Evolutionary conservation across 2,888 invertebrate species (phyloP).

Genomic region (Ichneumoninae sp.): DNA sequence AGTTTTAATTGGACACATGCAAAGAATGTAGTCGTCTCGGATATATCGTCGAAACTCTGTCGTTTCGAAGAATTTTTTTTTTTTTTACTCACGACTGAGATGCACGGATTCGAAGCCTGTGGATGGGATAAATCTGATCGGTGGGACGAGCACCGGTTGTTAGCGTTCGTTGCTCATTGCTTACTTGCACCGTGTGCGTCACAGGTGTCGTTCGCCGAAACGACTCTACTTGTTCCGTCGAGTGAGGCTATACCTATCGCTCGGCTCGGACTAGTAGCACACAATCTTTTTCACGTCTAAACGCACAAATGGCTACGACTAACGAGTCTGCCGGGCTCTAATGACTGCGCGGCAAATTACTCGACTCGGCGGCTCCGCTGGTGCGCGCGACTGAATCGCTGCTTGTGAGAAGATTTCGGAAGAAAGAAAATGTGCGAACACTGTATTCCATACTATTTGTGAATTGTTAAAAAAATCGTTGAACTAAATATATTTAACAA

Average conservation of each 20-base stretch:
- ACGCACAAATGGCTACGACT: constrained; percentile 62
- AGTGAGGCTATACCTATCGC: constrained; percentile 18
- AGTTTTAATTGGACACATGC: constrained; percentile 65
- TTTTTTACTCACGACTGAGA: neutral
- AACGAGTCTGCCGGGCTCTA: constrained; percentile 63
- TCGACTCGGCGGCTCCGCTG: constrained; percentile 22
- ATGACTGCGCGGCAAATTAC: constrained; percentile 62
- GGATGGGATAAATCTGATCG: constrained; percentile 36
- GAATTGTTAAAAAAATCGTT: neutral
- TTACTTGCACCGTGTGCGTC: constrained; percentile 51
- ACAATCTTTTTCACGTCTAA: constrained; percentile 27
- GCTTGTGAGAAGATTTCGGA: constrained; percentile 44
- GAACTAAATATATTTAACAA: neutral
- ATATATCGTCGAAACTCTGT: constrained; percentile 25
- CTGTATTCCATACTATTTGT: neutral
- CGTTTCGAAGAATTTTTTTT: constrained; percentile 24
- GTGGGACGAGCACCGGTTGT: constrained; percentile 55
- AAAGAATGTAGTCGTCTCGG: constrained; percentile 59
- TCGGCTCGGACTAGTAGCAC: constrained; percentile 9
- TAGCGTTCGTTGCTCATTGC: constrained; percentile 62
- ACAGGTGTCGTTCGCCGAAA: constrained; percentile 67
- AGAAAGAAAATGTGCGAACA: constrained; percentile 40
- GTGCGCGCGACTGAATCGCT: constrained; percentile 26
- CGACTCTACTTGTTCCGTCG: constrained; percentile 48
- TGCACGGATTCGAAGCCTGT: constrained; percentile 7